Evolutionary conservation across 64 coral and sea anemone genomes (phyloP).

Genomic region (Stichodactyla helianthus): DNA sequence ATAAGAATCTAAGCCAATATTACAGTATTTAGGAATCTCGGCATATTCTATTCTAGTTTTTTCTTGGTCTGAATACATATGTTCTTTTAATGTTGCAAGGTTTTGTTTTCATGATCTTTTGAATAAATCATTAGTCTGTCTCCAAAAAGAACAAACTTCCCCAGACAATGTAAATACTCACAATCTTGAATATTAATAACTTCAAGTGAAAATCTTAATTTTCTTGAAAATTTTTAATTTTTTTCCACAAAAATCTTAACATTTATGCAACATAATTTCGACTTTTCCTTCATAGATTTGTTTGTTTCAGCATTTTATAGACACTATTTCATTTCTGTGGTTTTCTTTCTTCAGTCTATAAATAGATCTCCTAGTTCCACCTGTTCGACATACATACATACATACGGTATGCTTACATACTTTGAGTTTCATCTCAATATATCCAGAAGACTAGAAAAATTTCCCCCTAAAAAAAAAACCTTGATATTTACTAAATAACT

Average conservation of each 20-base stretch:
- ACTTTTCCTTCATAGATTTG: not conserved
- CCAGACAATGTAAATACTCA: slow-evolving; percentile 4
- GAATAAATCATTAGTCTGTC: slow-evolving; percentile 24
- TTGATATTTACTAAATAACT: not conserved
- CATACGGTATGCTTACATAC: not conserved
- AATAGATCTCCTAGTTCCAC: not conserved
- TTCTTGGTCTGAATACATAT: not conserved
- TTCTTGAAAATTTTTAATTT: not conserved
- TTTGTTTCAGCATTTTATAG: slow-evolving; percentile 9
- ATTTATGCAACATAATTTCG: not conserved
- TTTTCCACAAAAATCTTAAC: not conserved
- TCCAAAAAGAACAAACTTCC: slow-evolving; percentile 30
- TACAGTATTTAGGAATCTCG: not conserved
- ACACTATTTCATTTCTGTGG: slow-evolving; percentile 7
- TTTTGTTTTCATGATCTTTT: slow-evolving; percentile 2
- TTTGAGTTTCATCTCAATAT: not conserved
- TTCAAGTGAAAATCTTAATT: not conserved
- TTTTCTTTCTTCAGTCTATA: slow-evolving; percentile 2
- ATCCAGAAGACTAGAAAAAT: not conserved
- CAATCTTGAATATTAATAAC: slow-evolving; percentile 12
- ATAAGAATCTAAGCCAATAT: not conserved
- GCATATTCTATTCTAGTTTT: not conserved
- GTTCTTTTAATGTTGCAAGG: not conserved
- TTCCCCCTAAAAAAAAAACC: not conserved
- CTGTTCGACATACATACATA: not conserved